Conservation (phyloP, 2,797 vertebrate genomes). For the Sebastes miniatus region DNA sequence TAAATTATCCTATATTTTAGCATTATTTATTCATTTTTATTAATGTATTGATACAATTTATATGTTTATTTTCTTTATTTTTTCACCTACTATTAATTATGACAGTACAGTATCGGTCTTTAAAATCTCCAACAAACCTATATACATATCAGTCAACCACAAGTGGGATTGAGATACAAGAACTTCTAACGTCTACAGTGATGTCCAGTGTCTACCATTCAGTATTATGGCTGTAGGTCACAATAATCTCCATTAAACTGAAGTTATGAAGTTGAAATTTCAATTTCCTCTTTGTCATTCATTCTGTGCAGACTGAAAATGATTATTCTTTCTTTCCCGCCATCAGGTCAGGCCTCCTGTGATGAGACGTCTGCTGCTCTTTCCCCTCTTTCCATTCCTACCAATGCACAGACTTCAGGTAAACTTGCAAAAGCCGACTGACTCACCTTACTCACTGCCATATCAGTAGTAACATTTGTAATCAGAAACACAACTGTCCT, state of each 20-base stretch:
- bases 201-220: not conserved
- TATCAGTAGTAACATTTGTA: not conserved
- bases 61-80: not conserved
- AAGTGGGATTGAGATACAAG: not conserved
- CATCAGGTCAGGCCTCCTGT: slow-evolving; percentile 38
- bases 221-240: not conserved
- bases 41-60: not conserved
- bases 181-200: not conserved
- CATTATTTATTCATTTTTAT: not conserved
- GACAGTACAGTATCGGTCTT: not conserved
- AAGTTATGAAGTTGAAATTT: not conserved
- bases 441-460: not conserved
- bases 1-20: not conserved
- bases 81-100: not conserved
- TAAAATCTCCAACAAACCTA: not conserved
- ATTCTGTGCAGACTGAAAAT: not conserved
- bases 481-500: not conserved
- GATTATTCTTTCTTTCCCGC: not conserved
- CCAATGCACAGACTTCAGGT: slow-evolving; percentile 29
- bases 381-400: not conserved
- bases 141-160: not conserved
- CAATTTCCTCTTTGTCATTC: not conserved
- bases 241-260: not conserved
- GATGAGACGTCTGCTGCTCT: not conserved
- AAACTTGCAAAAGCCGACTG: not conserved